These are phyloP conservation scores for Psilopsiagon aymara DNA, from an alignment of 2,113 vertebrate genomes.

Conservation along the genomic window DNA sequence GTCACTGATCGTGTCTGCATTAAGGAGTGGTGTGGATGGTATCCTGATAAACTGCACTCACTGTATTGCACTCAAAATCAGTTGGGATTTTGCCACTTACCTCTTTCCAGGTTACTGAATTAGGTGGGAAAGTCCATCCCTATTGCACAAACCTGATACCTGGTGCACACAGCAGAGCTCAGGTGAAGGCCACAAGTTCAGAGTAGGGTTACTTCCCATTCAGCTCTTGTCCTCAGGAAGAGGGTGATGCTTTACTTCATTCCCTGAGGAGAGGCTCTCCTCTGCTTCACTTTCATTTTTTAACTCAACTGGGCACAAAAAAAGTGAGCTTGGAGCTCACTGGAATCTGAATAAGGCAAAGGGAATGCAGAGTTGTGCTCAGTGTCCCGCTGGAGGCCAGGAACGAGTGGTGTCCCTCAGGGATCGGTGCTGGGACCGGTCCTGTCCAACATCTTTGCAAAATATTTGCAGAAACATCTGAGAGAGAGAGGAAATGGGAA, in stretches of 20 bases:
- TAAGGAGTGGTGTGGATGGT: not conserved
- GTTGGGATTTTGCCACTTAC: not conserved
- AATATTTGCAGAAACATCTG: too few species aligned
- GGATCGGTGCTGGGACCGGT: too few species aligned
- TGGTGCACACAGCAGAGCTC: not conserved
- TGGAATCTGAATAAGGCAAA: not conserved
- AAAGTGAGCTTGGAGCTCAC: not conserved
- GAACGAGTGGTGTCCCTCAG: too few species aligned
- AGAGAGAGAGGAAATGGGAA: too few species aligned
- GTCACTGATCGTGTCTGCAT: not conserved
- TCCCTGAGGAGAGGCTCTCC: not conserved
- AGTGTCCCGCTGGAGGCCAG: too few species aligned
- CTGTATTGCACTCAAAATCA: not conserved
- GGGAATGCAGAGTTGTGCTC: not conserved
- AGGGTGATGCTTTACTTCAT: not conserved
- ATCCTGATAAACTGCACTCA: not conserved
- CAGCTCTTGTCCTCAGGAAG: not conserved
- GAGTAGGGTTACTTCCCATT: not conserved
- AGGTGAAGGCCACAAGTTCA: not conserved
- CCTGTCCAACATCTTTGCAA: too few species aligned
- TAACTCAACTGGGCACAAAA: not conserved
- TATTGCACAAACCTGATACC: rapidly evolving
- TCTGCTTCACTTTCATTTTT: not conserved
- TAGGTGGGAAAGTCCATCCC: rapidly evolving
- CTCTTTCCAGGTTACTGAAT: not conserved